Conservation (phyloP, 2,888 invertebrate genomes). For the Chironomus riparius region DNA sequence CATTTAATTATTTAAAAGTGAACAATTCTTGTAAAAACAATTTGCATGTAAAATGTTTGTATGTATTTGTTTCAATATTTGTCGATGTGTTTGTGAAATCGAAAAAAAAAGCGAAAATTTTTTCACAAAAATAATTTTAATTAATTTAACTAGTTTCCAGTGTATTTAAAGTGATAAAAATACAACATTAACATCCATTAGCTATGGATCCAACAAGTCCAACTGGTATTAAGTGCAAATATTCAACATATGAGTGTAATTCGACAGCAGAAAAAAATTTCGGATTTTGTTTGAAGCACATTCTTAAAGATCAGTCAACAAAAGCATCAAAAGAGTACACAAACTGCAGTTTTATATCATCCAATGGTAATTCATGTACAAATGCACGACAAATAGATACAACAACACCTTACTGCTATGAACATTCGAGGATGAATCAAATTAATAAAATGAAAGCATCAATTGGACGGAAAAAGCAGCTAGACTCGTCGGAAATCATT, state of each 20-base stretch:
- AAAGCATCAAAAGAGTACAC: conserved; percentile 52
- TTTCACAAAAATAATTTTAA: too few species aligned
- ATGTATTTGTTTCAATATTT: too few species aligned
- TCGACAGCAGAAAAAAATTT: conserved; percentile 60
- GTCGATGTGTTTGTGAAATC: too few species aligned
- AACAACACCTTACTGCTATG: conserved; percentile 54
- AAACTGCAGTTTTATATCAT: conserved; percentile 63
- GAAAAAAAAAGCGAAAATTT: too few species aligned
- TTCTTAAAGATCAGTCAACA: conserved; percentile 71
- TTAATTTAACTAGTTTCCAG: too few species aligned
- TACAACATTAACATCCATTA: too few species aligned
- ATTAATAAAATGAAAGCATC: conserved; percentile 51
- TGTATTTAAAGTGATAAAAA: too few species aligned
- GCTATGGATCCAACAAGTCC: neutral
- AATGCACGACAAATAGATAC: conserved; percentile 54
- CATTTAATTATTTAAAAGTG: too few species aligned
- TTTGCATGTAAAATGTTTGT: too few species aligned
- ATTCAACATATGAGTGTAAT: conserved; percentile 57
- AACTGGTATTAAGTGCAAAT: conserved; percentile 31
- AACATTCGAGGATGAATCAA: conserved; percentile 58
- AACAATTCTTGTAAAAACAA: too few species aligned
- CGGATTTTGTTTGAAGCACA: conserved; percentile 72
- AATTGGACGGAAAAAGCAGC: conserved; percentile 51
- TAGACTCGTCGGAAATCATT: conserved; percentile 57
- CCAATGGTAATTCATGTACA: conserved; percentile 65